Evolutionary conservation across 1,140 invertebrate species (phyloP), one percentile per base, ranked within the genome.

Genomic region (Panulirus ornatus): DNA sequence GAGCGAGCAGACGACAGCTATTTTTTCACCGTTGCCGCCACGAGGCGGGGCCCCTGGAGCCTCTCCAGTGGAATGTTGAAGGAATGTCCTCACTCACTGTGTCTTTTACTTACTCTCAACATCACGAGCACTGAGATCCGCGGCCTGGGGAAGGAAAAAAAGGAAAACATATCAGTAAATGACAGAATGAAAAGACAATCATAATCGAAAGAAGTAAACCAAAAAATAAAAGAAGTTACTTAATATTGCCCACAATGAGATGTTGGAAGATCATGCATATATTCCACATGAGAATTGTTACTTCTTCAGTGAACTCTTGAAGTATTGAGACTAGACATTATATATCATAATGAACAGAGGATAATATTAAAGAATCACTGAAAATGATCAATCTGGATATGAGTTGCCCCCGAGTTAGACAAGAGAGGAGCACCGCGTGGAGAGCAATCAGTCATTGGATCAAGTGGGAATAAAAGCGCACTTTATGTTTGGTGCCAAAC

Each of bases 81-180:
- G 54, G 54, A 16, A 58, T 58, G 54, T 58, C 19, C 11, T 71
- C 27, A 71, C 11, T 38, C 36, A n/a, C 63, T 42, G 38, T 47
- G 3, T 44, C 30, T 81, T 63, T 75, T 84, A 89, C 88, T 89
- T 84, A 89, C 88, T 89, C 88, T 89, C 88, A 76, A 89, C 88
- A 83, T 89, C 88, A 54, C 88, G 88, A 89, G 88, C 88, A 89
- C 88, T 89, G 88, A 89, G 88, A 89, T 89, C 88, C 88, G 88
- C 88, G 51, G 88, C 88, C 88, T 89, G 88, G 38, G 85, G 88
- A 38, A 76, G 42, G 36, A 71, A 40, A 75, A 16, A 36, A 42
- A 58, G 6, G 30, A 58, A 22, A 54, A 54, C 16, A 58, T 19
- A 58, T 58, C 14, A 58, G 54, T 58, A 58, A 58, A 58, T 58